These are phyloP conservation scores for Agapornis canus DNA, from an alignment of 2,797 vertebrate species.

Conservation along the genomic window DNA sequence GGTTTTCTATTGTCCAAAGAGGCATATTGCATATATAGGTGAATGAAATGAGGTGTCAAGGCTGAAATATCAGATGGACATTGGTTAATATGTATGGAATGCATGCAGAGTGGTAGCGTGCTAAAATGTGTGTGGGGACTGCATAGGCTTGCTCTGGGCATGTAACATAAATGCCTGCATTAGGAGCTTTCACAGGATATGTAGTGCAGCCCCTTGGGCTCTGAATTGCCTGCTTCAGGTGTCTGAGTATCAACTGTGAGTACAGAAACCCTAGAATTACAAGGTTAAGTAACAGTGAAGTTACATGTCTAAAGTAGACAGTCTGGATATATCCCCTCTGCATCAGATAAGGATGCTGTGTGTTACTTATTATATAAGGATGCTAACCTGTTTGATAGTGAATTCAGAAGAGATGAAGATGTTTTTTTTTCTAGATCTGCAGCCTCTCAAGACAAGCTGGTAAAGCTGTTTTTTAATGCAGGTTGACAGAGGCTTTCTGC, in stretches of 20 bases:
- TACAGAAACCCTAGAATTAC: not conserved
- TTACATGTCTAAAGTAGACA: not conserved
- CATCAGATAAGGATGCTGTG: not conserved
- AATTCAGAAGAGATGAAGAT: not conserved
- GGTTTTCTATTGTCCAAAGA: not conserved
- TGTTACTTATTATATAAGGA: not conserved
- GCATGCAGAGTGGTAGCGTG: not conserved
- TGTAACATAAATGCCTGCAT: not conserved
- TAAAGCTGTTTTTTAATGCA: not conserved
- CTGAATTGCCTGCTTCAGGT: not conserved
- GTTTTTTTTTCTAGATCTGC: not conserved
- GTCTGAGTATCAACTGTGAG: not conserved
- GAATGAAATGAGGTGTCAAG: not conserved
- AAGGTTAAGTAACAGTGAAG: not conserved
- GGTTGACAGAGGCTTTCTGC: not conserved
- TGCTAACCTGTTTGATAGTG: not conserved
- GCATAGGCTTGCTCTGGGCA: not conserved
- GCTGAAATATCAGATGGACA: not conserved
- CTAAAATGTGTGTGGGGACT: not conserved
- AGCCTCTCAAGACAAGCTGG: not conserved
- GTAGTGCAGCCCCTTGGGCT: not conserved
- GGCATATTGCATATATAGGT: not conserved
- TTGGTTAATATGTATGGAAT: fast-evolving
- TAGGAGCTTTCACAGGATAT: not conserved
- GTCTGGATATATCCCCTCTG: not conserved